Evolutionary conservation across 1,140 invertebrate genomes (phyloP), one percentile per base, ranked within the genome.

Genomic region (Trypoxylus dichotomus): DNA sequence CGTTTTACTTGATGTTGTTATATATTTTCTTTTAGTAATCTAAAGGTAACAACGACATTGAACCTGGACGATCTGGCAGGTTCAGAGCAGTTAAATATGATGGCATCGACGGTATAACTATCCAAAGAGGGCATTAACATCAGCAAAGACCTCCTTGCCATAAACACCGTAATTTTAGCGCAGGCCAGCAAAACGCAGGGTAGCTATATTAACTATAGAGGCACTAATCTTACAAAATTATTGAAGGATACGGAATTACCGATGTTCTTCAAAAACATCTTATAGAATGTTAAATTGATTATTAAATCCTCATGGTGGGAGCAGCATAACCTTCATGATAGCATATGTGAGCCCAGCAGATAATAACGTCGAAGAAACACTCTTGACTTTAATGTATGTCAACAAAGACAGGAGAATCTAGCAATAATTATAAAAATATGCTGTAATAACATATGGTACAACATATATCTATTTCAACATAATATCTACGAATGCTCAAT

Each of bases 111-210:
- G 13, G 97, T 96, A 1, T 93, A 96, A 80, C 90, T 96, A n/a
- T 94, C 97, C 80, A 96, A 94, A 87, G 97, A 97, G 87, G 95
- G 96, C 19, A 91, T 98, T 0, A 95, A 97, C 81, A 98, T 98
- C 74, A 98, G 98, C 85, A 95, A 94, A 84, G 96, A 96, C 0
- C 87, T 98, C 0, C 86, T 98, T 41, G 94, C 95, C 1, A 87
- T 98, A 0, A 96, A 97, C 19, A 98, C 98, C 87, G 97, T 98
- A 0, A 98, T 98, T 79, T 96, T 94, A 32, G 94, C 95, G 1
- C 85, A 98, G 0, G 94, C 95, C 54, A 85, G 84, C 77, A 88
- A 91, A 78, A 90, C 91, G 43, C 89, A 90, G 1, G 85, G 90
- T 76, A 88, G 91, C 79, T 93, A 91, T 83, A 93, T 98, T 75